These are phyloP conservation scores for Hemicrepidius hirtus DNA, from an alignment of 2,888 invertebrate genomes.

Conservation along the genomic window DNA sequence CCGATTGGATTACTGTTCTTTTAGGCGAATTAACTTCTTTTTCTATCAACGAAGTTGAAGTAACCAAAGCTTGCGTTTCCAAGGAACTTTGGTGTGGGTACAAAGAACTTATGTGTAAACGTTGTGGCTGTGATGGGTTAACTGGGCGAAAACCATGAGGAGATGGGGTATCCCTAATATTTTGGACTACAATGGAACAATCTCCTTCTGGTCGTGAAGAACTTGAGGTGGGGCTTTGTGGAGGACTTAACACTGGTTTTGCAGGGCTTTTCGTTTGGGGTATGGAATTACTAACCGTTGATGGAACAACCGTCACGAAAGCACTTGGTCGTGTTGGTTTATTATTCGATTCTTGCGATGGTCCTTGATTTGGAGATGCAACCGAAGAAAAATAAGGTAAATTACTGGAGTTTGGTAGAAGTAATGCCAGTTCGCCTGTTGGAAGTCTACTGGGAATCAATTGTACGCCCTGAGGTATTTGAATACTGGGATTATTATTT, in stretches of 20 bases:
- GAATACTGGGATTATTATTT: slow-evolving; percentile 75
- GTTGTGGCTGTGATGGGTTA: slow-evolving; percentile 60
- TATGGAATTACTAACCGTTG: slow-evolving; percentile 54
- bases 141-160: slow-evolving; percentile 67
- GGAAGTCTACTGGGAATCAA: slow-evolving; percentile 79
- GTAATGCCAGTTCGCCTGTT: slow-evolving; percentile 79
- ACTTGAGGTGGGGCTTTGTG: slow-evolving; percentile 80
- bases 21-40: slow-evolving; percentile 2
- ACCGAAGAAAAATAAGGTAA: slow-evolving; percentile 72
- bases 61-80: slow-evolving; percentile 42
- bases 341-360: slow-evolving; percentile 38
- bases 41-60: slow-evolving; percentile 39
- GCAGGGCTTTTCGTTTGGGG: slow-evolving; percentile 50
- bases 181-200: background rate
- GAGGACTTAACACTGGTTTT: slow-evolving; percentile 74
- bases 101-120: slow-evolving; percentile 18
- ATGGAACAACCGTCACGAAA: slow-evolving; percentile 71
- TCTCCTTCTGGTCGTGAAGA: slow-evolving; percentile 43
- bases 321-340: slow-evolving; percentile 70
- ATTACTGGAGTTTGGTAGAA: slow-evolving; percentile 77
- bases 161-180: slow-evolving; percentile 55
- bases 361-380: slow-evolving; percentile 60
- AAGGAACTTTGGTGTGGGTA: slow-evolving; percentile 18
- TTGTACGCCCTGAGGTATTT: slow-evolving; percentile 78
- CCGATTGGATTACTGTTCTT: slow-evolving; percentile 50